Conservation (phyloP, 2,888 invertebrate genomes). For the Lochmaea crataegi region DNA sequence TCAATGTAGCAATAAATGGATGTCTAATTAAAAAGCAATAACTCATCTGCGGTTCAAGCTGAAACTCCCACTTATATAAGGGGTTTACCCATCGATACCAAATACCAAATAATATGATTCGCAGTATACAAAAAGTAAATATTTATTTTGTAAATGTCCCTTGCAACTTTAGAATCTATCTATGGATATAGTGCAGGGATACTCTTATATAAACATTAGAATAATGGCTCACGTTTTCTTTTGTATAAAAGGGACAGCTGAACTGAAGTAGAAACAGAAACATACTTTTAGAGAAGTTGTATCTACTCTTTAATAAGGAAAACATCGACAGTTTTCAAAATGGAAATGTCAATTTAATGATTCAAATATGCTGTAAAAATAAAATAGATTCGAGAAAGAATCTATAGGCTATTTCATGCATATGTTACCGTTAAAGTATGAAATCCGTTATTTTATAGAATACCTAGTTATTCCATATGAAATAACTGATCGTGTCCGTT, state of each 20-base stretch:
- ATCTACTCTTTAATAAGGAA: not conserved
- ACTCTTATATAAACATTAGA: constrained; percentile 59
- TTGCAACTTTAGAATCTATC: constrained; percentile 58
- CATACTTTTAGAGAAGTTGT: not conserved
- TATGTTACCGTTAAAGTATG: too few species aligned
- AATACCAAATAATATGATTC: constrained; percentile 40
- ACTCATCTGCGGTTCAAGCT: not conserved
- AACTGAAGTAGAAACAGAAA: not conserved
- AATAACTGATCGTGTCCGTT: too few species aligned
- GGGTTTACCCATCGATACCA: constrained; percentile 30
- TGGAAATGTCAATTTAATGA: not conserved
- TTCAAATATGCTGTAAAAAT: not conserved
- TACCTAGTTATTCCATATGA: too few species aligned
- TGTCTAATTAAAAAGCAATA: constrained; percentile 8
- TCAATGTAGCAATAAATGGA: not conserved
- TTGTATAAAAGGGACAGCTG: constrained; percentile 29
- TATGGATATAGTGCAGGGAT: constrained; percentile 53
- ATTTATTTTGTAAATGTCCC: constrained; percentile 65
- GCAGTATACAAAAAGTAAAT: constrained; percentile 58
- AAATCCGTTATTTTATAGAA: too few species aligned
- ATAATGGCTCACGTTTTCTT: constrained; percentile 29
- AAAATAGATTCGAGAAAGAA: too few species aligned
- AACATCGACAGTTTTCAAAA: constrained; percentile 5
- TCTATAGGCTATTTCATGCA: too few species aligned
- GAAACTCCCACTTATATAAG: constrained; percentile 12